Evolutionary conservation across 2,113 vertebrate species (phyloP), one percentile per base, ranked within the genome.

Genomic region (Spermophilus dauricus): DNA sequence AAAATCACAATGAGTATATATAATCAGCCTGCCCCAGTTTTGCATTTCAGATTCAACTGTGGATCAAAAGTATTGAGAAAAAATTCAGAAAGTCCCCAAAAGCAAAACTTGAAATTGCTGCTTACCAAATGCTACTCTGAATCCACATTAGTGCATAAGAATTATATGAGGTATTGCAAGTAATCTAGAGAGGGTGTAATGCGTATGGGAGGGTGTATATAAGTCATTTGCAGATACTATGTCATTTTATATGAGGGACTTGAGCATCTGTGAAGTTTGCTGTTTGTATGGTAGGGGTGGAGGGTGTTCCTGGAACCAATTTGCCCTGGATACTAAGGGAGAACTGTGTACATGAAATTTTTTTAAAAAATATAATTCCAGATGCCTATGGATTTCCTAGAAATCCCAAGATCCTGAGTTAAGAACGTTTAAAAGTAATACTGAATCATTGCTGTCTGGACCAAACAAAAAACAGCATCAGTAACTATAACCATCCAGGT

Each of bases 401-500:
- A 32, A 75, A 53, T 58, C n/a, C 18, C 10, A 86, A 30, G 53
- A 24, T 61, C 95, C 63, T n/a, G 83, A 69, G 22, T 73, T 93
- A 94, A 93, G 48, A 86, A 56, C 91, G 10, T 89, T 67, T 51
- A 70, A 89, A 85, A 82, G 26, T 61, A n/a, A 45, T 4, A 45
- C 8, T 76, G 28, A 93, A 51, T 70, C 4, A 56, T 0, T 75
- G 58, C 5, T 30, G 90, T 78, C 34, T 72, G 51, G n/a, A 91
- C 73, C 20, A 86, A 70, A 93, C 4, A 34, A 18, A 65, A 87
- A 34, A 1, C 14, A 83, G 3, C 45, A 75, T 53, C 97, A 92
- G 88, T 96, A 94, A 96, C 96, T 95, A 96, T 63, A 96, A 85
- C 86, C 91, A 96, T 91, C 61, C 63, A 78, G 96, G 91, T 96